phyloP scores from a whole-genome alignment of 1,140 invertebrate genomes.

The Sitophilus oryzae region DNA sequence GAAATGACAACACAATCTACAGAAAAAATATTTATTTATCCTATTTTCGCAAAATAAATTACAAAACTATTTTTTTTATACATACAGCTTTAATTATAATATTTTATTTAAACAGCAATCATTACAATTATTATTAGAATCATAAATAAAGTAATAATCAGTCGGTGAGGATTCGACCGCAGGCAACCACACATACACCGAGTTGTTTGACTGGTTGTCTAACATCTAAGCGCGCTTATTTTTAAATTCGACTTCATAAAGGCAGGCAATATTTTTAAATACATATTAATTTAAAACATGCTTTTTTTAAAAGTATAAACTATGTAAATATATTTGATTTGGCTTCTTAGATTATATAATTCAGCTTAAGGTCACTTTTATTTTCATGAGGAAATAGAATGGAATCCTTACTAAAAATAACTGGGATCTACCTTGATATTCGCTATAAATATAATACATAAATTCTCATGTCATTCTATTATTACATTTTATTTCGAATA shows the following conservation, averaged over 20 bases:
- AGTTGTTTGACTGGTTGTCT: background rate
- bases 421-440: background rate
- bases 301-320: no score
- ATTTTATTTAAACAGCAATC: background rate
- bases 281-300: no score
- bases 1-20: background rate
- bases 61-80: background rate
- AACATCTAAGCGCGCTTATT: background rate
- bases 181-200: background rate
- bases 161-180: background rate
- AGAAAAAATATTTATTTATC: background rate
- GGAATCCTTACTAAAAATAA: background rate
- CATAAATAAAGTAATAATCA: no score
- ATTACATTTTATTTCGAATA: no score
- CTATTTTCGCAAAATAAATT: background rate
- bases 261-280: no score
- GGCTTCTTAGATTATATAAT: no score
- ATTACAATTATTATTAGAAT: no score
- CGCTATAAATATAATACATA: background rate
- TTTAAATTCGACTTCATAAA: no score
- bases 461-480: background rate
- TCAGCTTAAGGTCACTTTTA: background rate
- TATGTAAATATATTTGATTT: no score
- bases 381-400: background rate
- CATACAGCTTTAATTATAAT: no score